phyloP scores from a whole-genome alignment of 2,113 vertebrate species.

The Corythaixoides concolor region DNA sequence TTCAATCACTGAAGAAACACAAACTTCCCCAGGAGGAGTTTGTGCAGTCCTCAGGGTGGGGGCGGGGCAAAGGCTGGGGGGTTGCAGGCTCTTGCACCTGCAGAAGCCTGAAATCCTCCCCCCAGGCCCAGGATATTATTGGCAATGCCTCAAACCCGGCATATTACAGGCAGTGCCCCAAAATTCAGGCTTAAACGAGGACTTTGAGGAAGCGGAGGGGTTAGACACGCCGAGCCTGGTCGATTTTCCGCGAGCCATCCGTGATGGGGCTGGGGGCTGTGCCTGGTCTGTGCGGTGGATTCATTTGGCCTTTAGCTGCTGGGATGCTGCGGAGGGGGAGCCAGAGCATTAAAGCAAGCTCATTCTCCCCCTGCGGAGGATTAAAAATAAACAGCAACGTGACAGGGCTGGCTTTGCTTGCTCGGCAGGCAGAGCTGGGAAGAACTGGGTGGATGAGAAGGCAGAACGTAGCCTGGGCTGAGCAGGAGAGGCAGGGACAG shows the following conservation, averaged over 20 bases:
- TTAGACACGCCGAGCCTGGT: fast-evolving
- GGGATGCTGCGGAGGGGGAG: not conserved
- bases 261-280: not conserved
- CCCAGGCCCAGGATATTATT: fast-evolving
- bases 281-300: not conserved
- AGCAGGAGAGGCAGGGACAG: not conserved
- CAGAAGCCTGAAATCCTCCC: not conserved
- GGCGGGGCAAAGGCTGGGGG: not conserved
- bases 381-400: not conserved
- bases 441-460: not conserved
- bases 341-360: not conserved
- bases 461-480: not conserved
- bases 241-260: not conserved
- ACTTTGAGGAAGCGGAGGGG: not conserved
- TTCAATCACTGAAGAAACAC: not conserved
- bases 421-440: not conserved
- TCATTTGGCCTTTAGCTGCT: not conserved
- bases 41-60: not conserved
- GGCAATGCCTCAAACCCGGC: not conserved
- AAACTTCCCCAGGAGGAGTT: fast-evolving
- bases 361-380: not conserved
- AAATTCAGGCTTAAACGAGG: not conserved
- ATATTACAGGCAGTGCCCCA: not conserved
- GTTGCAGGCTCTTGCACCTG: not conserved
- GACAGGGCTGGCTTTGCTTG: not conserved